Evolutionary conservation across 2,888 invertebrate genomes (phyloP).

Genomic region (Pediacus dermestoides): DNA sequence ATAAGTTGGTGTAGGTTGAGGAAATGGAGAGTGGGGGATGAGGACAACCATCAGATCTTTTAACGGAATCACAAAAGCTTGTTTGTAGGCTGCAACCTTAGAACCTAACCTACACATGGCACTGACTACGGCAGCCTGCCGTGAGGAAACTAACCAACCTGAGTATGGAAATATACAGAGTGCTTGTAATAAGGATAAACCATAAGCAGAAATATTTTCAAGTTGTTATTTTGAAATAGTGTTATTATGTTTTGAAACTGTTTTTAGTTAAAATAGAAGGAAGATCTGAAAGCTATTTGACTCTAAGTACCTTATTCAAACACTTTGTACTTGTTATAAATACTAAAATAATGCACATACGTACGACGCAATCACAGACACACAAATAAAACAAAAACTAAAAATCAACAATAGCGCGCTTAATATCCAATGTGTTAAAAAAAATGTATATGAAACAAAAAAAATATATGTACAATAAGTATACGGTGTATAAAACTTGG

Average conservation of each 20-base stretch:
- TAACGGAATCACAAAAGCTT: conserved; percentile 37
- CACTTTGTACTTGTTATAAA: conserved; percentile 3
- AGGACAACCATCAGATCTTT: conserved; percentile 34
- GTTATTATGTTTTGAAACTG: no score
- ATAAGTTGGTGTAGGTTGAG: no score
- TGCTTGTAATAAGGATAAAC: no score
- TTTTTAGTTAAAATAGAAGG: no score
- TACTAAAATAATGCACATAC: conserved; percentile 6
- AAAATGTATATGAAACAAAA: no score
- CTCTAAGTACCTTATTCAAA: no score
- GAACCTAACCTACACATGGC: conserved; percentile 47
- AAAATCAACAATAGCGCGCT: conserved; percentile 28
- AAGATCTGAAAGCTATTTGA: no score
- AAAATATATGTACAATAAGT: conserved; percentile 13
- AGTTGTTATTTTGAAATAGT: no score
- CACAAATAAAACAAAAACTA: conserved; percentile 28
- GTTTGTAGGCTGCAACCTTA: conserved; percentile 45
- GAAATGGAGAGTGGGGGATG: no score
- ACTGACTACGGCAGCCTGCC: conserved; percentile 36
- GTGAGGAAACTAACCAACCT: conserved; percentile 47
- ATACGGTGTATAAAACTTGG: conserved; percentile 30
- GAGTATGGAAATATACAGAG: conserved; percentile 42
- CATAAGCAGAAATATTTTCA: no score
- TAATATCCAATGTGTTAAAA: conserved; percentile 14
- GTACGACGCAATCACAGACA: conserved; percentile 12